Evolutionary conservation across 2,888 invertebrate genomes (phyloP).

Genomic region (Xiphydria camelus): DNA sequence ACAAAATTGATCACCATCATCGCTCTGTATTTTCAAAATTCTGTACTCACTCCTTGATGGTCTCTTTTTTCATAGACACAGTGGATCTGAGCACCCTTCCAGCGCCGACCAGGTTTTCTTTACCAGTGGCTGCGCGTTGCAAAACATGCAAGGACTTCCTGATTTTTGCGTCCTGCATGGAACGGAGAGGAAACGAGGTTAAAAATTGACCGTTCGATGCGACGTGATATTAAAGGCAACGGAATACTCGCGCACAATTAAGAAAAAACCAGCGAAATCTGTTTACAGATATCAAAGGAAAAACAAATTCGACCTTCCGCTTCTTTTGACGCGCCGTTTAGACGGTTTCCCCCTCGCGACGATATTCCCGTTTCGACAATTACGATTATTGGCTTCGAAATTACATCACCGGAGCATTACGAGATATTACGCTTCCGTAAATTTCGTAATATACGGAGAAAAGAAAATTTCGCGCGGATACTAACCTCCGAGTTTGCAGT

Average conservation of each 20-base stretch:
- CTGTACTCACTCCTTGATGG: constrained; percentile 32
- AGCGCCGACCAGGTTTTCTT: constrained; percentile 72
- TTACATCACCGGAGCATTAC: too few species aligned
- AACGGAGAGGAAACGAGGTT: constrained; percentile 7
- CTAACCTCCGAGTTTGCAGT: constrained; percentile 45
- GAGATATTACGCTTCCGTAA: too few species aligned
- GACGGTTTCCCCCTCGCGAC: constrained; percentile 25
- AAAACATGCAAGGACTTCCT: constrained; percentile 75
- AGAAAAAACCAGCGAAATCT: too few species aligned
- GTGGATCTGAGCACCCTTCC: constrained; percentile 61
- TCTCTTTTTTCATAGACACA: constrained; percentile 27
- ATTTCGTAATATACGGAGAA: too few species aligned
- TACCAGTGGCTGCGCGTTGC: constrained; percentile 72
- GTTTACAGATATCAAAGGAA: background rate
- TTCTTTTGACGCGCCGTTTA: background rate
- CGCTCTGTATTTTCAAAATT: too few species aligned
- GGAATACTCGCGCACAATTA: too few species aligned
- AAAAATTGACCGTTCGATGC: background rate
- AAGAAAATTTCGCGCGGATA: too few species aligned
- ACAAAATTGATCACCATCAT: too few species aligned
- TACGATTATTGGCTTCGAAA: too few species aligned
- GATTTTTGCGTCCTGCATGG: constrained; percentile 24
- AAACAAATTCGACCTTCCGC: background rate
- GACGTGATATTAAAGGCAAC: background rate
- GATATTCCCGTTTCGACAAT: too few species aligned